phyloP scores from a whole-genome alignment of 2,113 vertebrate species.

The Megaceryle torquata region DNA sequence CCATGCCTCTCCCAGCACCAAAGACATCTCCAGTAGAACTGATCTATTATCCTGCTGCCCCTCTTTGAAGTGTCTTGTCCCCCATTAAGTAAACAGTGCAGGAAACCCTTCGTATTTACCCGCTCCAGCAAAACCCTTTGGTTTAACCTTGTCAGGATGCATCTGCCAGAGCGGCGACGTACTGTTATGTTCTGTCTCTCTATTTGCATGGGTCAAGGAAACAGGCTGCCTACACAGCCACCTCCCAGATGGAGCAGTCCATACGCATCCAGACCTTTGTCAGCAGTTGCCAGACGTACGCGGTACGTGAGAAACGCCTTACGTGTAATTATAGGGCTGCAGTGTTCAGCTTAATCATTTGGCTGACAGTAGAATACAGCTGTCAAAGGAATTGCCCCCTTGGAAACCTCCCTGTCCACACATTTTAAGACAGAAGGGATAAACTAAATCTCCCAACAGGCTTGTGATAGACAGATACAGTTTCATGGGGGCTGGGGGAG shows the following conservation, averaged over 20 bases:
- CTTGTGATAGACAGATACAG: background rate
- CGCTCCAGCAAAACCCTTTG: background rate
- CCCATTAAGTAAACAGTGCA: background rate
- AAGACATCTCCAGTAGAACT: background rate
- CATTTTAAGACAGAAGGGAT: background rate
- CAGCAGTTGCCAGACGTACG: background rate
- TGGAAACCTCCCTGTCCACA: background rate
- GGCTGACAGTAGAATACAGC: background rate
- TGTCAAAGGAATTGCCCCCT: background rate
- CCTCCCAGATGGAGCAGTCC: background rate
- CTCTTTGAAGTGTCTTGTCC: background rate
- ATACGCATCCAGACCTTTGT: background rate
- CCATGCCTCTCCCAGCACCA: background rate
- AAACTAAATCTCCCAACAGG: background rate
- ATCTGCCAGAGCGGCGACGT: rapidly evolving
- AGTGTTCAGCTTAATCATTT: background rate
- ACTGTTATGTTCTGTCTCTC: background rate
- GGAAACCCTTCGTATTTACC: background rate
- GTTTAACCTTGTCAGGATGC: background rate
- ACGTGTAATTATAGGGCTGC: background rate
- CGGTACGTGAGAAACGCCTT: background rate
- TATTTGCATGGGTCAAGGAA: background rate
- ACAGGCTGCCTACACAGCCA: background rate
- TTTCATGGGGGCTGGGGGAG: background rate
- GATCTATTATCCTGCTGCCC: background rate